phyloP scores from a whole-genome alignment of 2,113 vertebrate species.

The Arizona elegans region DNA sequence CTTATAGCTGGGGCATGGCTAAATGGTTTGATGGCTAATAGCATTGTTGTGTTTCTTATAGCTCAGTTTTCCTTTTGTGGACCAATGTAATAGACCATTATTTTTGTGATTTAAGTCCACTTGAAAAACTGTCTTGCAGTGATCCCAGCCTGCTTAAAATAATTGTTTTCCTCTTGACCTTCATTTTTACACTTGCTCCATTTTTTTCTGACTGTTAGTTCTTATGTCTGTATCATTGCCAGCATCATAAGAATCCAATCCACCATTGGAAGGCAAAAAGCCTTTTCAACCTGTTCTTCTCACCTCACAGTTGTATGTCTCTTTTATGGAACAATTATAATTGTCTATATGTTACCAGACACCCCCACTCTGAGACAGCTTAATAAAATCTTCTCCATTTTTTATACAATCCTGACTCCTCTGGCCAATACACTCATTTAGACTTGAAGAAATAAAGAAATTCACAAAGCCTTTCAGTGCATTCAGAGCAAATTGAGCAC shows the following conservation, averaged over 20 bases:
- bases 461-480: not conserved
- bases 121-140: not conserved
- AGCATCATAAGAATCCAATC: not conserved
- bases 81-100: constrained; percentile 43
- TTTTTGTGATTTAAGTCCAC: constrained; percentile 32
- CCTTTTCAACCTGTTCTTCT: not conserved
- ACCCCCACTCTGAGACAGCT: not conserved
- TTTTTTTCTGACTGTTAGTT: not conserved
- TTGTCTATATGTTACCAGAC: not conserved
- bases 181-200: not conserved
- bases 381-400: not conserved
- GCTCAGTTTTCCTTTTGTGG: not conserved
- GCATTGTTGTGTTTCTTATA: not conserved
- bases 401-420: not conserved
- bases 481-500: not conserved
- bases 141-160: not conserved
- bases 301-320: not conserved
- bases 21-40: not conserved
- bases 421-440: not conserved
- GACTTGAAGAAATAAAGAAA: not conserved
- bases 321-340: not conserved
- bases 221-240: constrained; percentile 6
- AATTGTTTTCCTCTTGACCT: not conserved
- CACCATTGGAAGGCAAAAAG: not conserved
- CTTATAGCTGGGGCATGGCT: not conserved